phyloP scores from a whole-genome alignment of 2,113 vertebrate species.

The Amblyopsis rosae region DNA sequence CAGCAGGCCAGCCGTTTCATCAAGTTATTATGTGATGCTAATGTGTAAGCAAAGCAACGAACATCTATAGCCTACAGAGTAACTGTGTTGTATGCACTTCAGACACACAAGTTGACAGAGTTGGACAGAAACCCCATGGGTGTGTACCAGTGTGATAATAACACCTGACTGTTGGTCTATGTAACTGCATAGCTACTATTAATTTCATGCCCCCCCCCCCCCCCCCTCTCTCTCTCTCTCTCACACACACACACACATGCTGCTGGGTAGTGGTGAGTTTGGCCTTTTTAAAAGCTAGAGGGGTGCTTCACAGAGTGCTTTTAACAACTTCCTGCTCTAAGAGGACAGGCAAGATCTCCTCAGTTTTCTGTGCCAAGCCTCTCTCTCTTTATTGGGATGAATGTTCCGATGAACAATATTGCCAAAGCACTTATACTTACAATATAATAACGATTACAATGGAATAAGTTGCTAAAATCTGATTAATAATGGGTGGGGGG shows the following conservation, averaged over 20 bases:
- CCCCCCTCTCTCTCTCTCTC: neutral
- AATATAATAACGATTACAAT: no score
- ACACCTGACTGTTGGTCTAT: conserved; percentile 42
- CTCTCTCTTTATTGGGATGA: neutral
- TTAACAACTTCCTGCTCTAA: conserved; percentile 62
- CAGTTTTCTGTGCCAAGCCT: no score
- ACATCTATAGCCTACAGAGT: no score
- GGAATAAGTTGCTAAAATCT: no score
- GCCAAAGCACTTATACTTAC: no score
- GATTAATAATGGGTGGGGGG: no score
- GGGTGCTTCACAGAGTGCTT: conserved; percentile 46
- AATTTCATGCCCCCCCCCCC: conserved; percentile 9
- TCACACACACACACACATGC: conserved; percentile 3
- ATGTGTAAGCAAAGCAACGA: no score
- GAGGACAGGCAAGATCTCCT: conserved; percentile 19
- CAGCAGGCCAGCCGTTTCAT: no score
- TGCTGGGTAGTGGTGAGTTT: conserved; percentile 33
- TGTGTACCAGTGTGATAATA: conserved; percentile 24
- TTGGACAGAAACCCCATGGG: neutral
- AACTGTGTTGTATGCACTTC: no score
- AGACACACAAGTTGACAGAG: no score
- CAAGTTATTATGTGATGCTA: no score
- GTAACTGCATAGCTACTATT: conserved; percentile 31
- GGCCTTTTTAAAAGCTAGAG: conserved; percentile 44
- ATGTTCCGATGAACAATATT: no score